Evolutionary conservation across 1,140 invertebrate genomes (phyloP), one percentile per base, ranked within the genome.

Genomic region (Drosophila aff.): DNA sequence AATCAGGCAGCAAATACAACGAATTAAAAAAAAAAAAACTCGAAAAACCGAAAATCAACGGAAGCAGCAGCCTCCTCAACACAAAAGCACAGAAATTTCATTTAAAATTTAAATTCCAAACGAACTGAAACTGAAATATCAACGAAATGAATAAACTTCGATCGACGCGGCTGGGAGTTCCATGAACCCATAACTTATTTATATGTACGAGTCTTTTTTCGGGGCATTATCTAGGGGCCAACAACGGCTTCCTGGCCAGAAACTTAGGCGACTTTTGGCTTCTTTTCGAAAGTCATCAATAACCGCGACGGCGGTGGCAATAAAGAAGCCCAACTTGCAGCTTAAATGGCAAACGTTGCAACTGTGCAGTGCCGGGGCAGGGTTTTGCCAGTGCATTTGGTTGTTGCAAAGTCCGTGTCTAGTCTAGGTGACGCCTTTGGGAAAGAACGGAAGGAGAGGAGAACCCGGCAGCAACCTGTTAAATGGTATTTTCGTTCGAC

Each of bases 351-450:
- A 76, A 79, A 60, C 28, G 59, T 76, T 80, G 71, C 76, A 82
- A 60, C 21, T 43, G 44, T 64, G 50, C 21, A 63, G 40, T 28
- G 64, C 13, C 31, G 26, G 38, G 21, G 40, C 44, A 50, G 33
- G 75, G 33, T 46, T 80, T 38, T 62, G 31, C 53, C 55, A 40
- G 15, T 79, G 57, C 53, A 79, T 18, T 66, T 41, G 47, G 23
- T 55, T 55, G 66, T 68, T 44, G 60, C 28, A 43, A 43, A 46
- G 46, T 68, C 36, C 33, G 58, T 49, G 81, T 91, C 83, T 91
- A 89, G 90, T 90, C 90, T 67, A 43, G 61, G 52, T 79, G 89
- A 91, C 89, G 89, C 89, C 87, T 49, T 38, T 36, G 16, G 36
- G 57, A 44, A 23, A 28, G 52, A 49, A 66, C 71, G 67, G 53